A percentile compares a stretch with the other conserved stretches of the same genome.
These are phyloP conservation scores for Sapajus apella DNA, from an alignment of 2,113 vertebrate genomes.

Conservation along the genomic window DNA sequence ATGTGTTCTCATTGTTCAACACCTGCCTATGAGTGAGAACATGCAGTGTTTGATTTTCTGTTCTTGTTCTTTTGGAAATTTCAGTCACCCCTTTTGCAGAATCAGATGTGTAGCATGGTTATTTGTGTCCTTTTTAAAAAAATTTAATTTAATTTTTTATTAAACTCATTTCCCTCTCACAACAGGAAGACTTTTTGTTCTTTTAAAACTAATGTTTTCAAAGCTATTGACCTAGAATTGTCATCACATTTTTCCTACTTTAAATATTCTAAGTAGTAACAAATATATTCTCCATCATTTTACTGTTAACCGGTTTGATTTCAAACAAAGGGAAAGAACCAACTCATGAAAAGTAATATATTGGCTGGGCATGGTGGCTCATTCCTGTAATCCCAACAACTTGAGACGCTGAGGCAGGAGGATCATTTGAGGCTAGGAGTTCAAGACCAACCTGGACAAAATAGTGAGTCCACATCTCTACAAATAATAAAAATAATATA, in stretches of 20 bases:
- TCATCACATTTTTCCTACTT: conserved; percentile 38
- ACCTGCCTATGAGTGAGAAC: too few species aligned
- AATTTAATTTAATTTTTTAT: not conserved
- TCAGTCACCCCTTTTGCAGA: not conserved
- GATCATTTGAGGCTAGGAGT: too few species aligned
- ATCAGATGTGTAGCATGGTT: not conserved
- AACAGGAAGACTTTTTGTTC: not conserved
- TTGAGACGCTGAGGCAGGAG: too few species aligned
- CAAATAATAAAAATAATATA: too few species aligned
- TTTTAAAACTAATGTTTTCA: conserved; percentile 32
- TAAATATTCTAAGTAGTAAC: conserved; percentile 39
- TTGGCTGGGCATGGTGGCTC: too few species aligned
- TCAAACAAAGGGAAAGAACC: conserved; percentile 19
- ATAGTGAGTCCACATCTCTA: too few species aligned
- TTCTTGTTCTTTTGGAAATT: not conserved
- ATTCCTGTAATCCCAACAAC: too few species aligned
- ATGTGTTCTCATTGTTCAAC: too few species aligned
- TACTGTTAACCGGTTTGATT: not conserved
- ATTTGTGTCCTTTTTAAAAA: not conserved
- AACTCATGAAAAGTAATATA: not conserved
- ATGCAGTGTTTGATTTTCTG: too few species aligned
- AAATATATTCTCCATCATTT: conserved; percentile 43
- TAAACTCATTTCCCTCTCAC: not conserved
- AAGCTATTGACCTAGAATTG: conserved; percentile 39
- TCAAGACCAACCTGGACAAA: too few species aligned